Conservation (phyloP, 2,888 invertebrate genomes). For the Furcula furcula region DNA sequence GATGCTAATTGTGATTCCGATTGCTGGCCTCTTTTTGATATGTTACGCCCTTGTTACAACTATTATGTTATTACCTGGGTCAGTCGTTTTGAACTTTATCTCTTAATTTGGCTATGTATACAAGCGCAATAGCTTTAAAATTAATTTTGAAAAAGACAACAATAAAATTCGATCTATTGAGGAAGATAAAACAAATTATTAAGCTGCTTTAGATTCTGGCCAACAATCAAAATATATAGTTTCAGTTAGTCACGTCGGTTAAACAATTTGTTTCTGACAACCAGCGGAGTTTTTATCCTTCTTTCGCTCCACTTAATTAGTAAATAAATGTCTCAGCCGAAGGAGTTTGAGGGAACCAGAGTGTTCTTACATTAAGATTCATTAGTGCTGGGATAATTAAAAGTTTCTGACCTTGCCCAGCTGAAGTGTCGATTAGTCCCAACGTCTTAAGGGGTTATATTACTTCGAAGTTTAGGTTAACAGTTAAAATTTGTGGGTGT, state of each 20-base stretch:
- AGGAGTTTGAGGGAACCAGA: slow-evolving; percentile 21
- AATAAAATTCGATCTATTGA: too few relatives aligned
- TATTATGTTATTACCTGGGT: too few relatives aligned
- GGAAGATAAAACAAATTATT: too few relatives aligned
- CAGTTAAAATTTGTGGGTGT: slow-evolving; percentile 4
- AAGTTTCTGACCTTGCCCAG: slow-evolving; percentile 22
- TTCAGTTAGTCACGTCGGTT: slow-evolving; percentile 22
- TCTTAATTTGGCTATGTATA: too few relatives aligned
- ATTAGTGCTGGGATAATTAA: slow-evolving; percentile 18
- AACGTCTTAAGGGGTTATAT: slow-evolving; percentile 6
- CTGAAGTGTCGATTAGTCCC: slow-evolving; percentile 9
- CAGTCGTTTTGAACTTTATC: too few relatives aligned
- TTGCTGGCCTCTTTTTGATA: too few relatives aligned
- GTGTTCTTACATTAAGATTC: slow-evolving; percentile 26
- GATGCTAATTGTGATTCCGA: too few relatives aligned
- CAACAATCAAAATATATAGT: slow-evolving; percentile 14
- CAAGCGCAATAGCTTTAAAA: too few relatives aligned
- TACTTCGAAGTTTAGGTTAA: slow-evolving; percentile 11
- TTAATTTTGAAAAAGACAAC: too few relatives aligned
- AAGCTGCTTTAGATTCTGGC: slow-evolving; percentile 8
- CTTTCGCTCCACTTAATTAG: slow-evolving; percentile 33
- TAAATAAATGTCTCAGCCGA: slow-evolving; percentile 30
- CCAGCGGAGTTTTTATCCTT: slow-evolving; percentile 20
- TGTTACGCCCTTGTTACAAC: too few relatives aligned
- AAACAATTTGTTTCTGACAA: slow-evolving; percentile 24